phyloP scores from a whole-genome alignment of 2,113 vertebrate species.

The Mus pahari region DNA sequence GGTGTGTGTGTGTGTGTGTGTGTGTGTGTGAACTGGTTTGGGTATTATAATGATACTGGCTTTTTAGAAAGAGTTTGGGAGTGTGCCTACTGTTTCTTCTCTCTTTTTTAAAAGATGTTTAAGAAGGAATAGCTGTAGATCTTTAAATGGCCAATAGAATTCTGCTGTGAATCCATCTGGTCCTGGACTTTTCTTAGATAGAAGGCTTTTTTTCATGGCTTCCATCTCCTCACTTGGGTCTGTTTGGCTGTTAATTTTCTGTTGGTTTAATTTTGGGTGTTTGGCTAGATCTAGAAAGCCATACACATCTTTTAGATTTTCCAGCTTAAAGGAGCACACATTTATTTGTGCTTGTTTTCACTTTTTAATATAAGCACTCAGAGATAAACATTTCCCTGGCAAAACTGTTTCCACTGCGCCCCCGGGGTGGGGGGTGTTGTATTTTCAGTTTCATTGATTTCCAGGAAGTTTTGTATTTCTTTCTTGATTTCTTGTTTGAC shows the following conservation, averaged over 20 bases:
- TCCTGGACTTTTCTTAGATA: not conserved
- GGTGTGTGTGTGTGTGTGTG: not conserved
- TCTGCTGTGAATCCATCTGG: not conserved
- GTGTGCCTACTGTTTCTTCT: not conserved
- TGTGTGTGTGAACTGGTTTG: not conserved
- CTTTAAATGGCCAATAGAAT: not conserved
- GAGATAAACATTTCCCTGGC: not conserved
- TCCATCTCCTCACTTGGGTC: not conserved
- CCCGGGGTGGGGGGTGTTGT: not conserved
- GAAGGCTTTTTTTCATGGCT: not conserved
- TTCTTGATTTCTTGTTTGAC: not conserved
- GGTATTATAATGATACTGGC: not conserved
- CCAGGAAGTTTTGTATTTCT: not conserved
- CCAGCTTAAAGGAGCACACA: not conserved
- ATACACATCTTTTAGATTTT: not conserved
- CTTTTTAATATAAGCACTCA: not conserved
- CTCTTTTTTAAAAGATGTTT: not conserved
- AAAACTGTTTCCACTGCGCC: not conserved
- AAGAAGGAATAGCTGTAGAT: not conserved
- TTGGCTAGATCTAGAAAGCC: not conserved
- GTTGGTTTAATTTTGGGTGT: not conserved
- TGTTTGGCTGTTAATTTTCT: not conserved
- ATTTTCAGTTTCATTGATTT: not conserved
- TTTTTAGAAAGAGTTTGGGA: not conserved
- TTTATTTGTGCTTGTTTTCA: not conserved